phyloP scores from a whole-genome alignment of 2,888 invertebrate species.

The Aphidoletes aphidimyza region DNA sequence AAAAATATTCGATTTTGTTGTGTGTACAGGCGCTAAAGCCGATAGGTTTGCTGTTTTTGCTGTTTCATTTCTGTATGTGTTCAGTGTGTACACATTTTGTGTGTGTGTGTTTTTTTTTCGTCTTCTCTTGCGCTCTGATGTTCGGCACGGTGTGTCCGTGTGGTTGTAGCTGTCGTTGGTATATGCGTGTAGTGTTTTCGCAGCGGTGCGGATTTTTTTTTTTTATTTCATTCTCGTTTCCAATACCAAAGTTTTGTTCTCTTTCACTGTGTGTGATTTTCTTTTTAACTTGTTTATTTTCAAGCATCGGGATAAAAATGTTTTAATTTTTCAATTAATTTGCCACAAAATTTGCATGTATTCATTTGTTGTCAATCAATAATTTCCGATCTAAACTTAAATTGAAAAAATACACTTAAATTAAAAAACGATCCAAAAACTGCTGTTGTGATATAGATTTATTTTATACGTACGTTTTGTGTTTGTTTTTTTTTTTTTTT shows the following conservation, averaged over 20 bases:
- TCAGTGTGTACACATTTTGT: background rate
- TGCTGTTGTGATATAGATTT: background rate
- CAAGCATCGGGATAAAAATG: background rate
- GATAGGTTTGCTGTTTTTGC: background rate
- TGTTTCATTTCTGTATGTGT: background rate
- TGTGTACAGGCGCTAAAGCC: constrained; percentile 27
- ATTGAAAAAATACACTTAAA: too few species aligned
- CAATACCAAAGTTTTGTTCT: constrained; percentile 19
- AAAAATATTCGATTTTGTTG: constrained; percentile 12
- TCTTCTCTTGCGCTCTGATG: too few species aligned
- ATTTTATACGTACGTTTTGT: too few species aligned
- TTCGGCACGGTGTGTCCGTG: too few species aligned
- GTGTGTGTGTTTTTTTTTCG: background rate
- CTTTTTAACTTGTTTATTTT: background rate
- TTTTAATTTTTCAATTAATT: constrained; percentile 4
- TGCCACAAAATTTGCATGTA: background rate
- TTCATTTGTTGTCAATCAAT: background rate
- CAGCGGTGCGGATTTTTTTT: constrained; percentile 31
- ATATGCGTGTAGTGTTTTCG: constrained; percentile 27
- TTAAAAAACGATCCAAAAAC: too few species aligned
- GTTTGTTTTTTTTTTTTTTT: background rate
- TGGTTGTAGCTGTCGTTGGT: background rate
- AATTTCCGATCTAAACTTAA: background rate
- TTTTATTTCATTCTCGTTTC: background rate
- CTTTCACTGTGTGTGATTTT: background rate